phyloP scores from a whole-genome alignment of 1,140 invertebrate species.

The Drosophila prosaltans region DNA sequence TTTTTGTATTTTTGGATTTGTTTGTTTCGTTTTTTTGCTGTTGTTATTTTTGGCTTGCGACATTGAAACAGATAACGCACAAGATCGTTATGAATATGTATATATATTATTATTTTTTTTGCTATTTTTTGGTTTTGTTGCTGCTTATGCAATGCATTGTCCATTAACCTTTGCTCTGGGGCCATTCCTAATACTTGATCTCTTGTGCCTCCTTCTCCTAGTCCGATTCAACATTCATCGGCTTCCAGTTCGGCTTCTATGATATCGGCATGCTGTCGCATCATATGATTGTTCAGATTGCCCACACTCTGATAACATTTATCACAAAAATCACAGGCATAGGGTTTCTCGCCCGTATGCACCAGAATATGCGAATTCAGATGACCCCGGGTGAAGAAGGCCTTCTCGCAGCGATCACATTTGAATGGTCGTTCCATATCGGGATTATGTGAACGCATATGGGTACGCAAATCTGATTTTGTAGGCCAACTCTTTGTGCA shows the following conservation, averaged over 20 bases:
- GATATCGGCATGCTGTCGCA: conserved; percentile 54
- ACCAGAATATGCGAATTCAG: conserved; percentile 69
- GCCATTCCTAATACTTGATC: conserved; percentile 45
- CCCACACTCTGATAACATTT: conserved; percentile 75
- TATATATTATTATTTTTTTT: conserved; percentile 22
- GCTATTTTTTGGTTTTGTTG: neutral
- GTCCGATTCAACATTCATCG: conserved; percentile 30
- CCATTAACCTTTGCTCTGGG: conserved; percentile 4
- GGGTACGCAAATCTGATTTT: conserved; percentile 71
- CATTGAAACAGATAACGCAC: conserved; percentile 37
- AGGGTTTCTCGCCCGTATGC: conserved; percentile 76
- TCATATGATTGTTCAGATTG: conserved; percentile 75
- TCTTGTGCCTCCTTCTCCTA: neutral
- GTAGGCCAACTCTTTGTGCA: conserved; percentile 74
- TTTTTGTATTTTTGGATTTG: conserved; percentile 20
- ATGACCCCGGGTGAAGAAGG: conserved; percentile 75
- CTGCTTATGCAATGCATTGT: conserved; percentile 30
- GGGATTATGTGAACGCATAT: conserved; percentile 73
- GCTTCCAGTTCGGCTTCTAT: conserved; percentile 52
- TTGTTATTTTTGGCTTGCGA: conserved; percentile 20
- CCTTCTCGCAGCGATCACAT: conserved; percentile 67
- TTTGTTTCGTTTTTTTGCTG: conserved; percentile 15
- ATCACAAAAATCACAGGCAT: conserved; percentile 58
- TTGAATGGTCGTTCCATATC: conserved; percentile 74
- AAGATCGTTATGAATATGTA: conserved; percentile 17